Conservation (phyloP, 2,113 vertebrate genomes). For the Pardalotus punctatus region DNA sequence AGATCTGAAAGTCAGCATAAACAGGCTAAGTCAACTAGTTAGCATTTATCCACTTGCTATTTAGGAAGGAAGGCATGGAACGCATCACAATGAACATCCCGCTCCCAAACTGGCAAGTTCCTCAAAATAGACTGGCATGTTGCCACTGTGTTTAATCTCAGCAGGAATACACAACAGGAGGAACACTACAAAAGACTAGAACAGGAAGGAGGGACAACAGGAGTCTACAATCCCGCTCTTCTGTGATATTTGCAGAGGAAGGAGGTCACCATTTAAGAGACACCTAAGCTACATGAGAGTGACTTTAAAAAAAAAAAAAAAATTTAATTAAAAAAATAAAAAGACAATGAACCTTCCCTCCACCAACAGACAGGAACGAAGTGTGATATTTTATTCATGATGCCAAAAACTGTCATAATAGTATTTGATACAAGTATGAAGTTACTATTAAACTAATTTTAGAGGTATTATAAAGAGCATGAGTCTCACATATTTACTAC, state of each 20-base stretch:
- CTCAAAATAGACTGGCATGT: conserved; percentile 3
- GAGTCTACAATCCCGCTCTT: background rate
- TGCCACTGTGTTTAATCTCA: background rate
- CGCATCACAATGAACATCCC: background rate
- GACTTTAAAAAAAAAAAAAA: background rate
- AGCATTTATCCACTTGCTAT: conserved; percentile 21
- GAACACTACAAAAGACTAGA: background rate
- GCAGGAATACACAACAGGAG: background rate
- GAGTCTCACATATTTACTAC: background rate
- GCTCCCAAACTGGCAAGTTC: background rate
- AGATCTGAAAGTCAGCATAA: conserved; percentile 2
- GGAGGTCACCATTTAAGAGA: background rate
- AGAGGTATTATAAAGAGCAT: background rate
- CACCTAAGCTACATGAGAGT: background rate
- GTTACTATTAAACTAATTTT: background rate
- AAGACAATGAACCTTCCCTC: background rate
- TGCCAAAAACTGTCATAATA: background rate
- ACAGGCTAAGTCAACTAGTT: background rate
- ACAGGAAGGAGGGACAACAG: background rate
- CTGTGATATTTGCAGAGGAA: background rate
- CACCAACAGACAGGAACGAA: background rate
- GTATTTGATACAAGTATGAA: background rate
- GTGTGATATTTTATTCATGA: background rate
- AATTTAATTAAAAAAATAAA: too few species aligned
- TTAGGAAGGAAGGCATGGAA: conserved; percentile 34